Evolutionary conservation across 2,888 invertebrate species (phyloP).

Genomic region (Cantharis flavilabris): DNA sequence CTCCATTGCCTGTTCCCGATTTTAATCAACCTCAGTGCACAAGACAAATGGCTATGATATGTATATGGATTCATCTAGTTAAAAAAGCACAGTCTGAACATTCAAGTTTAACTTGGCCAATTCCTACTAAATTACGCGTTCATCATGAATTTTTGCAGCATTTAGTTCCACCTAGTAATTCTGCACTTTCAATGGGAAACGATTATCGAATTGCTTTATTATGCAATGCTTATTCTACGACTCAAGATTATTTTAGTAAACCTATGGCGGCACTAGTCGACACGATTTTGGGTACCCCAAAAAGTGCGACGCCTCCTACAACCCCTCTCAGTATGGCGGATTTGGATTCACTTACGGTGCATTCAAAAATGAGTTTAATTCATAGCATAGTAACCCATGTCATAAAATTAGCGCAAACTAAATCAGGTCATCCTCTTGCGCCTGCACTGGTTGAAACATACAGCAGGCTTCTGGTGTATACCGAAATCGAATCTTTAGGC

Average conservation of each 20-base stretch:
- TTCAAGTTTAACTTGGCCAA: slow-evolving; percentile 59
- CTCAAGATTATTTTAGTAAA: slow-evolving; percentile 86
- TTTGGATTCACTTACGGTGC: slow-evolving; percentile 90
- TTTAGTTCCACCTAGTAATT: slow-evolving; percentile 69
- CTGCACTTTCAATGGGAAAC: slow-evolving; percentile 74
- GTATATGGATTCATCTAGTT: slow-evolving; percentile 95
- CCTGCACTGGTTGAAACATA: slow-evolving; percentile 95
- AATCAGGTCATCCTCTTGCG: slow-evolving; percentile 80
- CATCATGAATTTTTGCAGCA: slow-evolving; percentile 80
- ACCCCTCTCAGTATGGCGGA: slow-evolving; percentile 91
- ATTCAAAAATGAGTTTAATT: slow-evolving; percentile 87
- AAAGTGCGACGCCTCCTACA: slow-evolving; percentile 66
- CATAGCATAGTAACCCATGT: slow-evolving; percentile 83
- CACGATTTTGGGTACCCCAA: slow-evolving; percentile 63
- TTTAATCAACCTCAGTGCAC: slow-evolving; percentile 84
- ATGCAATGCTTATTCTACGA: slow-evolving; percentile 95
- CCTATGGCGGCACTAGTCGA: slow-evolving; percentile 93
- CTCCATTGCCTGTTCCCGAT: slow-evolving; percentile 87
- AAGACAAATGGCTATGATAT: slow-evolving; percentile 91
- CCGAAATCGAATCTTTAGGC: slow-evolving; percentile 94
- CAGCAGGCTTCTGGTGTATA: slow-evolving; percentile 89
- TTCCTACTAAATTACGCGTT: slow-evolving; percentile 49
- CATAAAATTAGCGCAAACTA: slow-evolving; percentile 86
- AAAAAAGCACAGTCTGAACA: slow-evolving; percentile 92
- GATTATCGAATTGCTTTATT: slow-evolving; percentile 91